Evolutionary conservation across 2,113 vertebrate species (phyloP).

Genomic region (Accipiter cooperii): DNA sequence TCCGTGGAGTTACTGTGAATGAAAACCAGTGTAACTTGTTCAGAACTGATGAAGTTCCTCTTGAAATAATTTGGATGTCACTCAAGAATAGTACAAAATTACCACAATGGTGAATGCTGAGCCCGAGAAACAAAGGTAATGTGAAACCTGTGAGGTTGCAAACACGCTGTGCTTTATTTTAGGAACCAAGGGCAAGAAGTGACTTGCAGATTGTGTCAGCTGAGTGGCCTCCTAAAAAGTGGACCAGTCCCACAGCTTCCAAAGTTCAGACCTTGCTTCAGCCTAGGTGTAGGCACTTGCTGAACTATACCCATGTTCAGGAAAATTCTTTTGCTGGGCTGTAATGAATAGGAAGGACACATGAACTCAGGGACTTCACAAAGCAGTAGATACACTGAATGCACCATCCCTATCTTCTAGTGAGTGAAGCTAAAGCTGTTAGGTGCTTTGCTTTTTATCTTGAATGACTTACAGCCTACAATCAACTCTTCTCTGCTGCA

Average conservation of each 20-base stretch:
- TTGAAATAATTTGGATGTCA: not conserved
- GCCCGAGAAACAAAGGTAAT: not conserved
- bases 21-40: slow-evolving; percentile 8
- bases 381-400: not conserved
- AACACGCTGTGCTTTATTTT: not conserved
- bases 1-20: not conserved
- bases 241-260: not conserved
- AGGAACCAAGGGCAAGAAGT: not conserved
- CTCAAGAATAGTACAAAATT: not conserved
- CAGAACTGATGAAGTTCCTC: not conserved
- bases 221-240: not conserved
- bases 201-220: not conserved
- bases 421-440: not conserved
- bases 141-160: not conserved
- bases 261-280: not conserved
- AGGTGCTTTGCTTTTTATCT: not conserved
- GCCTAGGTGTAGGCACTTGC: not conserved
- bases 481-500: not conserved
- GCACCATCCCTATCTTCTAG: not conserved
- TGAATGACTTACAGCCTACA: not conserved
- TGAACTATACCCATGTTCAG: not conserved
- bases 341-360: not conserved
- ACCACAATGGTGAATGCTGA: not conserved
- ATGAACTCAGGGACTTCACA: not conserved
- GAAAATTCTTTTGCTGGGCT: not conserved